Conservation (phyloP, 1,140 invertebrate species). For the Drosophila suzukii region DNA sequence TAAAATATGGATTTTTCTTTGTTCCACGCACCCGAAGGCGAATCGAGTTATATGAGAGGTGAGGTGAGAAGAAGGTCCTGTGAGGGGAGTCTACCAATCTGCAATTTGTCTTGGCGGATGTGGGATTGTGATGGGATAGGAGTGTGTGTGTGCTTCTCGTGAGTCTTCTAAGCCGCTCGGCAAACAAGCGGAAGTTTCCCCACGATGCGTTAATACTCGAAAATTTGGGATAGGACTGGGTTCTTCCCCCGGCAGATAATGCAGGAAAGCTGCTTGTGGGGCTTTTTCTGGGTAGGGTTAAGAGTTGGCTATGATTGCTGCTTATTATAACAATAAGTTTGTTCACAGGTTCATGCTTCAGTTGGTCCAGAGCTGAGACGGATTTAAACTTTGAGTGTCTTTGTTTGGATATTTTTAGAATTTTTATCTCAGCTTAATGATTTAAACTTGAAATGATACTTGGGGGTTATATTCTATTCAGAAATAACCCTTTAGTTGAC, state of each 20-base stretch:
- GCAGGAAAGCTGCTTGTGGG: conserved; percentile 49
- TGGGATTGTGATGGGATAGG: conserved; percentile 6
- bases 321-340: conserved; percentile 20
- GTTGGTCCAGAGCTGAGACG: background rate
- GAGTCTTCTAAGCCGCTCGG: conserved; percentile 59
- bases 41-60: conserved; percentile 8
- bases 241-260: conserved; percentile 46
- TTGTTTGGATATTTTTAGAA: background rate
- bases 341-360: background rate
- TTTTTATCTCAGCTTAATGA: background rate
- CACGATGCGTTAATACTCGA: conserved; percentile 69
- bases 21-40: conserved; percentile 48
- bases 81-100: conserved; percentile 72
- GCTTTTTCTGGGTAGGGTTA: conserved; percentile 17
- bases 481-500: no score
- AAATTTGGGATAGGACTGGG: conserved; percentile 72
- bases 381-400: conserved; percentile 7
- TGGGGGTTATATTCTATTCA: no score
- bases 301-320: conserved; percentile 7
- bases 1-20: conserved; percentile 80
- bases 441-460: no score
- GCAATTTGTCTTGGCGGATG: conserved; percentile 75
- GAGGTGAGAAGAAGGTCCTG: conserved; percentile 21
- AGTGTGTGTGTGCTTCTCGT: conserved; percentile 14
- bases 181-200: conserved; percentile 78